These are phyloP conservation scores for Psephotus haematonotus DNA, from an alignment of 2,113 vertebrate species.

Conservation along the genomic window DNA sequence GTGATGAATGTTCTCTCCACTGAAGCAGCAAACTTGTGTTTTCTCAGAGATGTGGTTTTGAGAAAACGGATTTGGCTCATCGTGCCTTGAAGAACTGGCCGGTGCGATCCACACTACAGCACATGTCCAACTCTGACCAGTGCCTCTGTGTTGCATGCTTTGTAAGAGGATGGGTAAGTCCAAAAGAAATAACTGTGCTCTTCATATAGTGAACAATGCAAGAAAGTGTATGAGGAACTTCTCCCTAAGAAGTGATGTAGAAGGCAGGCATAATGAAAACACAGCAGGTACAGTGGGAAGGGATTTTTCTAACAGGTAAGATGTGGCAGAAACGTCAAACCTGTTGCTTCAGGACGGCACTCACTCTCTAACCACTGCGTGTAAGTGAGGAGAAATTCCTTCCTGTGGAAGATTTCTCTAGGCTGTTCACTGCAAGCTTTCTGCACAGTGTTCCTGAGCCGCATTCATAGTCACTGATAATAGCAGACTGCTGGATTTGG, in stretches of 20 bases:
- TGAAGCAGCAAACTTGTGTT: neutral
- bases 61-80: neutral
- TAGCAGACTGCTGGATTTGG: neutral
- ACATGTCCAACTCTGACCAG: neutral
- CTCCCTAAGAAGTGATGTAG: neutral
- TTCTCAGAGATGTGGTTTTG: neutral
- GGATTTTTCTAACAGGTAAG: neutral
- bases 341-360: neutral
- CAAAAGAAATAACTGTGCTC: neutral
- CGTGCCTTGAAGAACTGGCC: accelerated
- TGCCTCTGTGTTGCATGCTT: accelerated
- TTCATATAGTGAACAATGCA: neutral
- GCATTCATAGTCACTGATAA: neutral
- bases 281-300: neutral
- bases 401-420: neutral
- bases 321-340: neutral
- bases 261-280: neutral
- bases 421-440: neutral
- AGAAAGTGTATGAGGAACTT: neutral
- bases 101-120: neutral
- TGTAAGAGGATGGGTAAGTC: neutral
- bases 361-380: accelerated
- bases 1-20: neutral
- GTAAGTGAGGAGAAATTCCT: neutral
- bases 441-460: neutral